Percentiles rank a stretch among this genome's conserved stretches.
phyloP scores from a whole-genome alignment of 2,888 invertebrate species.

The Esperia sulphurella region DNA sequence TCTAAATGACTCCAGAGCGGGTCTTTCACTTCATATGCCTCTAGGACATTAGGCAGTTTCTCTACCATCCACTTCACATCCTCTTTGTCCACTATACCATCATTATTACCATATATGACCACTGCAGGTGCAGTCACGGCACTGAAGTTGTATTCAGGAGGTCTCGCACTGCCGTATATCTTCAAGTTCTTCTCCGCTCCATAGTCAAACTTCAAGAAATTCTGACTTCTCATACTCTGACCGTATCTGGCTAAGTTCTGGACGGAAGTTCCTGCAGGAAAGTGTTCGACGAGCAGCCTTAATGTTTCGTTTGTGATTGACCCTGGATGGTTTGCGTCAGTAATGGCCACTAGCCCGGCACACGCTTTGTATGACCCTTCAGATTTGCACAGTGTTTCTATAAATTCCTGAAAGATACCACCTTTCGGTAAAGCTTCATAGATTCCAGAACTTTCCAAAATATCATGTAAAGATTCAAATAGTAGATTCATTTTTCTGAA shows the following conservation, averaged over 20 bases:
- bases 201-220: constrained; percentile 54
- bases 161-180: constrained; percentile 37
- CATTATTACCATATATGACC: constrained; percentile 48
- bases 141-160: constrained; percentile 48
- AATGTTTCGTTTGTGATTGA: constrained; percentile 44
- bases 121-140: constrained; percentile 44
- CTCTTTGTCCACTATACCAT: constrained; percentile 80
- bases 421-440: constrained; percentile 48
- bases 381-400: constrained; percentile 45
- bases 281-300: constrained; percentile 39
- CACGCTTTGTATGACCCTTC: constrained; percentile 35
- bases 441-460: constrained; percentile 27
- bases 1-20: constrained; percentile 52
- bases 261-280: constrained; percentile 49
- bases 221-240: constrained; percentile 33
- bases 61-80: constrained; percentile 76
- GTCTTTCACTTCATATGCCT: constrained; percentile 75
- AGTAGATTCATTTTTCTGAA: constrained; percentile 25
- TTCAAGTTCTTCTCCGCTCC: constrained; percentile 40
- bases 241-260: constrained; percentile 53
- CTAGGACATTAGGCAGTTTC: constrained; percentile 77
- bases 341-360: constrained; percentile 19
- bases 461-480: constrained; percentile 24
- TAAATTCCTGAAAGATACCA: constrained; percentile 36
- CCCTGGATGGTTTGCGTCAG: constrained; percentile 45